Evolutionary conservation across 2,113 vertebrate genomes (phyloP), one percentile per base, ranked within the genome.

Genomic region (Oncorhynchus masou): DNA sequence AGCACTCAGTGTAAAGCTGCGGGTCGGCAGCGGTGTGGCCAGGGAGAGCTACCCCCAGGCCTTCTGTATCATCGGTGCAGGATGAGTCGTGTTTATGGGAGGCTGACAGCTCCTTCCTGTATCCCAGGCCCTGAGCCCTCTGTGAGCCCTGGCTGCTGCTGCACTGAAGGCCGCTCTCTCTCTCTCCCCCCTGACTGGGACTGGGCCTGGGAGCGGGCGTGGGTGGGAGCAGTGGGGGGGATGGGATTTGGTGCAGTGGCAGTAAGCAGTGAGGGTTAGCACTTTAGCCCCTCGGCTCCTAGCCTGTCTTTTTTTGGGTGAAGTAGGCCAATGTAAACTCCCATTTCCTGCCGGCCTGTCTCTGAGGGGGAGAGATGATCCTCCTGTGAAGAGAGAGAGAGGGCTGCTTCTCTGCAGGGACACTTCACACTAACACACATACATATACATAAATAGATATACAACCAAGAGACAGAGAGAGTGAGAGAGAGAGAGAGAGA

Each of bases 321-420:
- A 90, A 91, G 85, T 83, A 84, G 90, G 90, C 91, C 93, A 93
- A 90, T 90, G 87, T 93, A 93, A 94, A 93, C 92, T 90, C 90
- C 85, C 82, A 89, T 88, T 94, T 94, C 92, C 91, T 93, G 91
- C 90, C 83, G 83, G 91, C 89, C 84, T 80, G 86, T 92, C 90
- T 91, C 89, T 79, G 82, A 90, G 75, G 90, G 87, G 75, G 89
- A 87, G 91, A 91, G 88, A 90, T 87, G 89, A 93, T 91, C 88
- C 83, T 86, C 87, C 86, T 90, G 90, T 83, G 88, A 90, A 87
- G 87, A 88, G 81, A 79, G 81, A 79, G 88, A 89, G 81, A 85
- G 79, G 78, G 79, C 87, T 86, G 87, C 80, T 81, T 81, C 86
- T 85, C 85, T 87, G 86, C 83, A 85, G 88, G 87, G 86, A 89